A percentile compares a stretch with the other conserved stretches of the same genome.
These are phyloP conservation scores for Hassar affinis DNA, from an alignment of 2,113 vertebrate species.

Conservation along the genomic window DNA sequence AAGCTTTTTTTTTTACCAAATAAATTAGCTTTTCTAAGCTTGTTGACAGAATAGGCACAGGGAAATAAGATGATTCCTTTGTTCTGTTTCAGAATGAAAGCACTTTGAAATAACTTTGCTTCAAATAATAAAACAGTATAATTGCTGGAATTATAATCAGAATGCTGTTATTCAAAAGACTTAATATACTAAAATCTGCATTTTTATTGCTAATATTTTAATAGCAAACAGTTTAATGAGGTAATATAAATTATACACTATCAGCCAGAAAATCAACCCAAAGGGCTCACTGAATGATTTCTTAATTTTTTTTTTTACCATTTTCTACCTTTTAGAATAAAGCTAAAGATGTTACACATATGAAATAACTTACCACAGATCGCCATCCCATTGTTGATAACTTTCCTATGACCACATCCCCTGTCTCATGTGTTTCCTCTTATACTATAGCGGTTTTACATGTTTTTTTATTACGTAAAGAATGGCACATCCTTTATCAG, in stretches of 20 bases:
- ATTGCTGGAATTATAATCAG: conserved; percentile 4
- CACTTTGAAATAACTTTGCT: neutral
- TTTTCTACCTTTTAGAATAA: neutral
- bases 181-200: neutral
- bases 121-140: neutral
- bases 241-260: neutral
- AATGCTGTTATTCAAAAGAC: neutral
- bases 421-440: neutral
- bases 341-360: neutral
- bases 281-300: neutral
- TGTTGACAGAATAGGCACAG: conserved; percentile 74
- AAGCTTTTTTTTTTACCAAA: conserved; percentile 68
- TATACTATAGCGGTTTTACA: neutral
- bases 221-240: neutral
- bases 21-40: conserved; percentile 62
- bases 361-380: neutral
- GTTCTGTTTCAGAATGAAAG: conserved; percentile 15
- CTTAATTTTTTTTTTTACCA: neutral
- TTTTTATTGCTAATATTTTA: neutral
- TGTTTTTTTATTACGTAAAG: neutral
- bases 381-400: neutral
- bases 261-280: neutral
- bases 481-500: neutral
- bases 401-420: neutral
- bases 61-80: conserved; percentile 19